Evolutionary conservation across 2,888 invertebrate species (phyloP).

Genomic region (Agriopis aurantiaria): DNA sequence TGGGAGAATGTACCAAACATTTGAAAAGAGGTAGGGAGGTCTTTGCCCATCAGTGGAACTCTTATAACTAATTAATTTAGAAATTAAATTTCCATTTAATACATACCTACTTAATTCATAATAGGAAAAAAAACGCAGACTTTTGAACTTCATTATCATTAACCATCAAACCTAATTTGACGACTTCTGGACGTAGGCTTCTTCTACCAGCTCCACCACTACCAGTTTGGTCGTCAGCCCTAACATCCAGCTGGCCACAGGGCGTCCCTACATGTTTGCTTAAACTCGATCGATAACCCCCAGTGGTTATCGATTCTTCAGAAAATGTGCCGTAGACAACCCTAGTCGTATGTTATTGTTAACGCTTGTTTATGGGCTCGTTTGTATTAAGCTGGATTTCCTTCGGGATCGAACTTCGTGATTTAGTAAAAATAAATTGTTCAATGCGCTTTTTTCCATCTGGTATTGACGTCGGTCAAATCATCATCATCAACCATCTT

Average conservation of each 20-base stretch:
- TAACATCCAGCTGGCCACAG: too few relatives aligned
- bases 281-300: background rate
- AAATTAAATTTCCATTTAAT: too few relatives aligned
- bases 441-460: background rate
- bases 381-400: constrained; percentile 52
- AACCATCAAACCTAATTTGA: background rate
- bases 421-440: constrained; percentile 3
- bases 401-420: constrained; percentile 23
- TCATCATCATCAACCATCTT: background rate
- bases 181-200: background rate
- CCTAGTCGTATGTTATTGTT: constrained; percentile 46
- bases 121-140: too few relatives aligned
- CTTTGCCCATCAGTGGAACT: too few relatives aligned
- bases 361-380: constrained; percentile 55
- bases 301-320: background rate
- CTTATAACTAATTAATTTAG: too few relatives aligned
- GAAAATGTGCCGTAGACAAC: background rate
- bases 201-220: background rate
- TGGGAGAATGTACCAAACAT: too few relatives aligned
- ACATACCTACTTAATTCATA: too few relatives aligned
- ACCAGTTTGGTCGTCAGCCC: too few relatives aligned
- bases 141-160: background rate
- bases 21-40: too few relatives aligned
- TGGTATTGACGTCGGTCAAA: background rate
- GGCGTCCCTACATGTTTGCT: background rate